Evolutionary conservation across 2,113 vertebrate genomes (phyloP), one percentile per base, ranked within the genome.

Genomic region (Galemys pyrenaicus): DNA sequence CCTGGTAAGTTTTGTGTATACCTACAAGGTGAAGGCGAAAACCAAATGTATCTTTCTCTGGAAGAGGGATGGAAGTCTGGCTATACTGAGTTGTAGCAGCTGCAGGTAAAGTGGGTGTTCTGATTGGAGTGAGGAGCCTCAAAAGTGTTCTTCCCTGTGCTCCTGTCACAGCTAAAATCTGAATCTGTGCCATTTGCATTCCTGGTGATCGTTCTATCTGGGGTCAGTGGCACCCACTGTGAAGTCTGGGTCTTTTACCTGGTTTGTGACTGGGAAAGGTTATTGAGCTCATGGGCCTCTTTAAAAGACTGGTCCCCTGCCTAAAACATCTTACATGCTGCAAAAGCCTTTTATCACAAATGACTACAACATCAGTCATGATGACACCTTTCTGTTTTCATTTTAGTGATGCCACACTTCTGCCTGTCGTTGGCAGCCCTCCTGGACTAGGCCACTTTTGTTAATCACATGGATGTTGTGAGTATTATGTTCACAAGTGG

Each of bases 401-500:
- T 77, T 95, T 97, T 95, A 90, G 94, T 60, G 96, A 62, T 16
- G 77, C 84, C 95, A 79, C 68, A 41, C 68, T 83, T 70, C 81
- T 93, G 77, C 84, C 81, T 67, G 39, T 84, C 0, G 0, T 86
- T 96, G 96, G 93, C 96, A 97, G 5, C 12, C 12, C 92, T 97
- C 87, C 85, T 95, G 87, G 84, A 51, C 78, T 2, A 89, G 94
- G 22, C 54, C 60, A 68, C 94, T 93, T 90, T 70, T n/a, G 80
- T 85, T 97, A 97, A 96, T 96, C 90, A 65, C 56, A 44, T 77
- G 92, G 92, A 64, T 85, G 58, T 90, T 89, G 87, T 81, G 80
- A 93, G 93, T 84, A 94, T 96, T 95, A 89, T 83, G 58, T 95
- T 94, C 85, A 65, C 73, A 95, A 96, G 94, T 95, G 92, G 62